Evolutionary conservation across 2,888 invertebrate genomes (phyloP).

Genomic region (Eucera pruinosa): DNA sequence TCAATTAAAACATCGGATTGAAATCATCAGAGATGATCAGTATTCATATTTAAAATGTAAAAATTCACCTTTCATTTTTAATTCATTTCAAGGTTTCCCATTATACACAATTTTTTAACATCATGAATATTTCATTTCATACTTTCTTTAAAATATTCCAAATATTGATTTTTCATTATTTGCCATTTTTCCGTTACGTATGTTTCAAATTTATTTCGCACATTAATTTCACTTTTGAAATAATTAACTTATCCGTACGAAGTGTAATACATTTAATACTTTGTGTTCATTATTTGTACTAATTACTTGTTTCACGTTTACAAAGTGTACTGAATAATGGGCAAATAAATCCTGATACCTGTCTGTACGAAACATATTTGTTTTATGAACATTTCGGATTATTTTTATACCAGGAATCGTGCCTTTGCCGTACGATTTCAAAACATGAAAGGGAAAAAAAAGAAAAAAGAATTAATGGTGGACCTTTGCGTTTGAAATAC

Average conservation of each 20-base stretch:
- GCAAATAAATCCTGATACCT: neutral
- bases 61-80: too few species aligned
- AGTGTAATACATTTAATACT: too few species aligned
- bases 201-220: neutral
- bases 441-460: neutral
- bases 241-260: neutral
- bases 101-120: too few species aligned
- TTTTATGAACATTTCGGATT: too few species aligned
- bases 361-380: too few species aligned
- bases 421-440: neutral
- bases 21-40: too few species aligned
- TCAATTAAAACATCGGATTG: neutral
- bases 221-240: neutral
- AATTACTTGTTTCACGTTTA: too few species aligned
- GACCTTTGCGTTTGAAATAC: neutral
- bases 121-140: neutral
- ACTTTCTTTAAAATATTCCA: neutral
- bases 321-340: too few species aligned
- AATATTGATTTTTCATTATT: neutral
- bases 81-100: too few species aligned
- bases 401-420: neutral
- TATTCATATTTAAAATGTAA: too few species aligned
- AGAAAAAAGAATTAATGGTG: too few species aligned
- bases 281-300: neutral
- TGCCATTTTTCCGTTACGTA: neutral